Evolutionary conservation across 2,888 invertebrate species (phyloP), one percentile per base, ranked within the genome.

Genomic region (Leptinotarsa rubiginosa): DNA sequence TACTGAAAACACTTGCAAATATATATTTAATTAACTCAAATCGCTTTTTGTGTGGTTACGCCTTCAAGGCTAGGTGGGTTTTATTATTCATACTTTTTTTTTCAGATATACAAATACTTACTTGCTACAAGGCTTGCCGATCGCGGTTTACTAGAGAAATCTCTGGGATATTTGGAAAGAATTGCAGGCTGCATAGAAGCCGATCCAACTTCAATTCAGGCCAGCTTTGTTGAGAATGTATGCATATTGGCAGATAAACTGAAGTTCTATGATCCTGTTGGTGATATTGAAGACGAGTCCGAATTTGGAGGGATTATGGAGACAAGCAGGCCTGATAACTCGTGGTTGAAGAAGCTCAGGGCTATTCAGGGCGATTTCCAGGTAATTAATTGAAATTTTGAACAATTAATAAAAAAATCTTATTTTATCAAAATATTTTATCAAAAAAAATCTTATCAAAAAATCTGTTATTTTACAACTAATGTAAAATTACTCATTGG

Each of bases 161-260:
- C 96, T 71, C 89, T 97, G 78, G 91, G 93, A 79, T 97, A 97
- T 89, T 91, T 93, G 84, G 97, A 97, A 89, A 92, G 92, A 82
- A 92, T 96, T 56, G 91, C 95, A 12, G 89, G 90, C 25, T 92
- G 92, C 74, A 91, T 96, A 59, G 88, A 91, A 10, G 89, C 89
- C 78, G 89, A 91, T 83, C 92, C 92, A 3, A 83, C 87, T 7
- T 87, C 86, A 74, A 90, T 90, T 81, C 87, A 91, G 76, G 86
- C 86, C 66, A 85, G 87, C 47, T 90, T 92, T 73, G 89, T 91
- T 5, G 88, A 90, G 72, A 88, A 89, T 76, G 89, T 92, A 75
- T 87, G 88, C 79, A 82, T 87, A 79, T 78, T 89, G 80, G 89
- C 88, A 49, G 88, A 88, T 78, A 83, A 86, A 78, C 82, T 87